These are phyloP conservation scores for Scopus umbretta DNA, from an alignment of 2,113 vertebrate species.

Conservation along the genomic window DNA sequence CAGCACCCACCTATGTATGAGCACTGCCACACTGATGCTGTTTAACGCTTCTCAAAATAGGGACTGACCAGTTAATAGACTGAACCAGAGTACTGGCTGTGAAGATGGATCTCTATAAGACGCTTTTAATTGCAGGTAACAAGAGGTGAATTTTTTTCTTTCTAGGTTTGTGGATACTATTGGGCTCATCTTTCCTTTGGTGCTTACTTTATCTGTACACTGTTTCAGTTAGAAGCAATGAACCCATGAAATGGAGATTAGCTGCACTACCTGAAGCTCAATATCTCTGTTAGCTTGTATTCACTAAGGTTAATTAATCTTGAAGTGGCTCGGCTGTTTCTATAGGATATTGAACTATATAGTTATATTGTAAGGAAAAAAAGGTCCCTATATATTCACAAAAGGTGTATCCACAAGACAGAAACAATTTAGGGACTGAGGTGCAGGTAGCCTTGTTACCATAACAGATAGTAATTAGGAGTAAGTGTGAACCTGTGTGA, in stretches of 20 bases:
- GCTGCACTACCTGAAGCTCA: not conserved
- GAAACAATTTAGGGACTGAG: not conserved
- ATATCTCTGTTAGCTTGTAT: not conserved
- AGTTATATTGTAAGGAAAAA: not conserved
- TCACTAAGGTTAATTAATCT: constrained; percentile 28
- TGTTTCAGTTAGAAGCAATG: not conserved
- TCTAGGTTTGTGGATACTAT: not conserved
- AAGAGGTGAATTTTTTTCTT: not conserved
- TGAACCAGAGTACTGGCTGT: not conserved
- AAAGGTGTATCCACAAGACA: not conserved
- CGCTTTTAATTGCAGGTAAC: not conserved
- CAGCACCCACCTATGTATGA: not conserved
- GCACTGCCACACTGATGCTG: not conserved
- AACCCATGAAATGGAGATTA: not conserved
- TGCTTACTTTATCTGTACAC: not conserved
- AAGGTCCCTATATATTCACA: not conserved
- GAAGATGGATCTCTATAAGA: not conserved
- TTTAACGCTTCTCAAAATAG: not conserved
- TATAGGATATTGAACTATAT: not conserved
- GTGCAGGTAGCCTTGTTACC: not conserved
- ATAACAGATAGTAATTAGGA: not conserved
- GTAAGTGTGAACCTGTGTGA: not conserved
- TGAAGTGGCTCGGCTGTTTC: not conserved
- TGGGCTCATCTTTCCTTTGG: not conserved
- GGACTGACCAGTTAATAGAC: not conserved